Percentiles rank a stretch among this genome's conserved stretches.
Conservation (phyloP, 1,140 invertebrate species). For the Leptinotarsa defecta region DNA sequence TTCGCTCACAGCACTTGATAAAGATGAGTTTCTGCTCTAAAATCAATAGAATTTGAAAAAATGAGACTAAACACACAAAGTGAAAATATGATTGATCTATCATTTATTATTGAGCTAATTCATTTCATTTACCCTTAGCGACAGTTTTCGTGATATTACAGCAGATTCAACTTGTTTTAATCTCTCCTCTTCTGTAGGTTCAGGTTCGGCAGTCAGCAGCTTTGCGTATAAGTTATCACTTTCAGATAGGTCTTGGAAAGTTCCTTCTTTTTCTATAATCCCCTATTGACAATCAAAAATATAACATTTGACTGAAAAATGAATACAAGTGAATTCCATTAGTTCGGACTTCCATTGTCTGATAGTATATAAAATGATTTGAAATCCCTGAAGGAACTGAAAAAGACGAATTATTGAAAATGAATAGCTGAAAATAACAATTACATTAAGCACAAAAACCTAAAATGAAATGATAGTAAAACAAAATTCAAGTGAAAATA, state of each 20-base stretch:
- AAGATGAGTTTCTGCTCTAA: slow-evolving; percentile 41
- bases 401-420: too few relatives aligned
- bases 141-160: slow-evolving; percentile 43
- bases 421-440: too few relatives aligned
- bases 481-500: too few relatives aligned
- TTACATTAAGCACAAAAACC: too few relatives aligned
- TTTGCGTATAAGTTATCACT: slow-evolving; percentile 67
- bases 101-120: too few relatives aligned
- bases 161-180: slow-evolving; percentile 35
- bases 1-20: slow-evolving; percentile 48
- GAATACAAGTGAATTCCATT: too few relatives aligned
- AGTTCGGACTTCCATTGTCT: too few relatives aligned
- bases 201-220: slow-evolving; percentile 52
- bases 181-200: slow-evolving; percentile 44
- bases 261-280: slow-evolving; percentile 68
- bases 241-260: slow-evolving; percentile 67
- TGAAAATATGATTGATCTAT: not conserved
- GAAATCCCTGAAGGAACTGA: too few relatives aligned
- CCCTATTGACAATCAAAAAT: slow-evolving; percentile 32
- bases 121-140: slow-evolving; percentile 41
- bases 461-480: too few relatives aligned
- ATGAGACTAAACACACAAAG: not conserved
- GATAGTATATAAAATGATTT: too few relatives aligned
- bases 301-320: too few relatives aligned
- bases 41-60: not conserved